Evolutionary conservation across 2,888 invertebrate genomes (phyloP), one percentile per base, ranked within the genome.

Genomic region (Erpobdella octoculata): DNA sequence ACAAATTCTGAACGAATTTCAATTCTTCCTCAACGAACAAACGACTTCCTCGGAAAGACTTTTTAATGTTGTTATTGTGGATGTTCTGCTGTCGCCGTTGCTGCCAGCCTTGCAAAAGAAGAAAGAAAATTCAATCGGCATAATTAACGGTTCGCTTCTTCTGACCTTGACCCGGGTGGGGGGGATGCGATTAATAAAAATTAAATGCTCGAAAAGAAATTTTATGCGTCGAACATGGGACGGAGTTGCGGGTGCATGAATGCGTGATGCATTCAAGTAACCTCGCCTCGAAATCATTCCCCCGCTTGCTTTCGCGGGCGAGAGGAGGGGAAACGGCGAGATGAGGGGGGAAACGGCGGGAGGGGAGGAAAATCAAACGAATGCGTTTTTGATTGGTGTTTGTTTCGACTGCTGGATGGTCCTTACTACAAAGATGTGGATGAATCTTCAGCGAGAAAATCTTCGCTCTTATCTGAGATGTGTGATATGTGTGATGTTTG

Each of bases 131-230:
- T 53, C 53, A 53, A 53, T 53, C 53, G 53, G 53, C 53, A 25
- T 53, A 53, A 53, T 53, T 53, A 53, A 53, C 53, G 53, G 53
- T 6, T 53, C 53, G 53, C 53, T 53, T 53, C 21, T 53, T 53
- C 53, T 6, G 53, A 15, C 6, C 21, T 53, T 53, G 53, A 53
- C 53, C 53, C n/a, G 21, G 53, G n/a, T n/a, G n/a, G n/a, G n/a
- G n/a, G n/a, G 53, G n/a, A 53, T 5, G 53, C 28, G 53, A 53
- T 53, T 53, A 53, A 53, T 53, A 53, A 53, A 53, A 53, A 53
- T 53, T 53, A 53, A 53, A 53, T 28, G 53, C 53, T 1, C 5
- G 9, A 28, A 53, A 28, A n/a, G 28, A 53, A 53, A 53, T 53
- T 53, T 53, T 53, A 53, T 53, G 53, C 53, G 28, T 53, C 53